Evolutionary conservation across 2,113 vertebrate species (phyloP).

Genomic region (Saguinus midas): DNA sequence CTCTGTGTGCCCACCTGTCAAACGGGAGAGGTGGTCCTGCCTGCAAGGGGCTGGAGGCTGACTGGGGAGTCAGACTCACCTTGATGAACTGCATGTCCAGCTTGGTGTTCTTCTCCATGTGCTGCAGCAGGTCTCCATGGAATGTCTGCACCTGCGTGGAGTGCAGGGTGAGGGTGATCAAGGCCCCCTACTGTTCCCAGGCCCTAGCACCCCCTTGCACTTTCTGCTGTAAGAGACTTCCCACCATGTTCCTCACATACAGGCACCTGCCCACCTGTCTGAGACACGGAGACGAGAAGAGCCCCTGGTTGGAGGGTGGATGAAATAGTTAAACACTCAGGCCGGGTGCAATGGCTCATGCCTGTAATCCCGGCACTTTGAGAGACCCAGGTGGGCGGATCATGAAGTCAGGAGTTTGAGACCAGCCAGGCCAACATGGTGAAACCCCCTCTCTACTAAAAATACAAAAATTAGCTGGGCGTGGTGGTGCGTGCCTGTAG

Average conservation of each 20-base stretch:
- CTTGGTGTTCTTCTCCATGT: conserved; percentile 96
- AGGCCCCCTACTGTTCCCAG: accelerated
- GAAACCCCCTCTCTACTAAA: no score
- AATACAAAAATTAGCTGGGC: no score
- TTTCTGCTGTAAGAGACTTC: not conserved
- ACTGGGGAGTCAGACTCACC: conserved; percentile 82
- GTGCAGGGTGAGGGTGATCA: not conserved
- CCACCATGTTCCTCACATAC: not conserved
- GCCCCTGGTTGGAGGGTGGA: not conserved
- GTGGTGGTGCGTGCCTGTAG: no score
- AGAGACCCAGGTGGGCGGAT: no score
- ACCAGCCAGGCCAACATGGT: no score
- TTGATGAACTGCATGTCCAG: conserved; percentile 96
- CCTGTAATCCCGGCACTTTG: no score
- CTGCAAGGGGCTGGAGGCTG: not conserved
- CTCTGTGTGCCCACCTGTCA: not conserved
- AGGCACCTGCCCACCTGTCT: not conserved
- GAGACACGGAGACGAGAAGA: not conserved
- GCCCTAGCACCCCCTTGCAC: not conserved
- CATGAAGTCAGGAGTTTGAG: no score
- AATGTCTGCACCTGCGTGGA: conserved; percentile 91
- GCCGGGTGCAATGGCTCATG: no score
- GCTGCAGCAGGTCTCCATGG: conserved; percentile 93
- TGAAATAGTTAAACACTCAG: not conserved
- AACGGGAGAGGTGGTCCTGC: not conserved